Base-by-base conservation (phyloP, 2,888 invertebrate genomes). In the Sinopyrophorus schimmeli region DNA sequence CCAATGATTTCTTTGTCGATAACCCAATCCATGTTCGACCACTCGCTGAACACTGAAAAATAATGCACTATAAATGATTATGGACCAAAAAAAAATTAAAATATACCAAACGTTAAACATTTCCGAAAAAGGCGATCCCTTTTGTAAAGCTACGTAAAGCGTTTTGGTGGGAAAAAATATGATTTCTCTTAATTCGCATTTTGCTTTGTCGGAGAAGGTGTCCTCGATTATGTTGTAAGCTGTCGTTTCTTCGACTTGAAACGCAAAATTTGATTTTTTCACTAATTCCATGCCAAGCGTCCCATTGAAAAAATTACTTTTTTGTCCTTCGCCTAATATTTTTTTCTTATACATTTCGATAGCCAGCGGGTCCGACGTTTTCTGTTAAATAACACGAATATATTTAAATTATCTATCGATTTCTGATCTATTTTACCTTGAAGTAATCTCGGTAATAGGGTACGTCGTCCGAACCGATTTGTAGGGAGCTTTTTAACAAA, bases 201-300 rank as follows among this genome's bases (percentile, higher is more conserved):
- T 79, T 66, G 84, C 80, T 31, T 79, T 74, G 61, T 85, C 84
- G 0, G 74, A 76, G 60, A 85, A 87, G 0, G 80, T 81, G 14
- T 77, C 77, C 38, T 76, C 75, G 65, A 87, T 85, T 11, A 86
- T 79, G 53, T 82, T 80, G 66, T 87, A 87, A 1, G 82, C 85
- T 0, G 78, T 78, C 0, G 81, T 79, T 1, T 79, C 79, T 66
- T 87, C 86, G 3, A 84, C 78, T 61, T 86, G 83, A 67, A 83
- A 86, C 0, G 87, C 87, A 63, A 82, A 87, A 1, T 81, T 83
- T 2, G 86, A 86, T 21, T 72, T 68, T 64, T 79, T 79, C 1
- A 87, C 81, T 55, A 77, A 66, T 1, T 70, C 69, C 65, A 87
- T 73, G 4, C 86, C 86, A 32, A n/a, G n/a, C n/a, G n/a, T n/a